Conservation (phyloP, 64 coral and sea anemone species). For the Stichodactyla mertensii region DNA sequence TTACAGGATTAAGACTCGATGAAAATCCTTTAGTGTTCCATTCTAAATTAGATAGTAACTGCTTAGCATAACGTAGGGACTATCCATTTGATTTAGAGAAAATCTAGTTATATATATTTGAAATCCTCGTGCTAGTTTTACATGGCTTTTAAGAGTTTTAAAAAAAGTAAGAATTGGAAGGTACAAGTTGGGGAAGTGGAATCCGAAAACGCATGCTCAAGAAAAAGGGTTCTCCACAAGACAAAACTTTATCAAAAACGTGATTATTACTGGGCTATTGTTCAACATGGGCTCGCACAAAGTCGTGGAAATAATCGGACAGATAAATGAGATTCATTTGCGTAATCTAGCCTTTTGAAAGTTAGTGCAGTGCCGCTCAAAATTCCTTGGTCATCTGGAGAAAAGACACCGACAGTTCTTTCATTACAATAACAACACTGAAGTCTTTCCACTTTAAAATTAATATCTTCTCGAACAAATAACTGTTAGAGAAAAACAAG, state of each 20-base stretch:
- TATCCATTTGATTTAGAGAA: background rate
- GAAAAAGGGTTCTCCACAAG: background rate
- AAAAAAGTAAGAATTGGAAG: background rate
- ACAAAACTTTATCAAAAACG: background rate
- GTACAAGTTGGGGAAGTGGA: too few relatives aligned
- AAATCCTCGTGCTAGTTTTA: background rate
- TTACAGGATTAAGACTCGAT: slow-evolving; percentile 5
- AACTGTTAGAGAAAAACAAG: slow-evolving; percentile 6
- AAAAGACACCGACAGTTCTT: slow-evolving; percentile 14
- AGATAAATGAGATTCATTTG: slow-evolving; percentile 27
- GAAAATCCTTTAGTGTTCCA: background rate
- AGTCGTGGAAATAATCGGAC: slow-evolving; percentile 22
- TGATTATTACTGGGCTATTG: background rate
- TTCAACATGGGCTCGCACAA: background rate
- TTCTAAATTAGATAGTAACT: slow-evolving; percentile 3
- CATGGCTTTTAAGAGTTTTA: background rate
- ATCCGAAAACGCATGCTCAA: background rate
- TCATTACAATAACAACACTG: slow-evolving; percentile 29
- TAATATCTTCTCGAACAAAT: slow-evolving; percentile 22
- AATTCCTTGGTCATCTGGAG: slow-evolving; percentile 33
- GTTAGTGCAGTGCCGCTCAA: background rate
- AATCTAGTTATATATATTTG: background rate
- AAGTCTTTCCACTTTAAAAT: background rate
- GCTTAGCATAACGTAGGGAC: background rate
- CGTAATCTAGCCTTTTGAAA: slow-evolving; percentile 2